Percentiles rank a stretch among this genome's conserved stretches.
These are phyloP conservation scores for Lacerta agilis DNA, from an alignment of 2,797 vertebrate species.

Conservation along the genomic window DNA sequence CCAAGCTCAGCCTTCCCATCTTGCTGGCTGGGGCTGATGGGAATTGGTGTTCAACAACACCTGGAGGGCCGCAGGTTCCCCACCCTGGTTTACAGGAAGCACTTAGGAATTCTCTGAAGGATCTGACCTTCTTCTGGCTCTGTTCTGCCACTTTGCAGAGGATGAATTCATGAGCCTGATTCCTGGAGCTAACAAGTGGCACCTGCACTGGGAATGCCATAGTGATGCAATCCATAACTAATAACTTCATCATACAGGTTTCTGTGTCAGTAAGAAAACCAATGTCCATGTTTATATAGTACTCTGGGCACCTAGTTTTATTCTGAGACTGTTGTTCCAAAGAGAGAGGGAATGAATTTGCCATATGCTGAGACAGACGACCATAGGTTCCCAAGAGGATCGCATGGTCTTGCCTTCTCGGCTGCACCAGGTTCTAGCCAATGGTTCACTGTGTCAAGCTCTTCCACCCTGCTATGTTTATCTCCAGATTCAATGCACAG, in stretches of 20 bases:
- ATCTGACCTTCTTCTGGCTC: conserved; percentile 19
- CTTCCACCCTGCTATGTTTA: not conserved
- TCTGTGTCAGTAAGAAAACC: not conserved
- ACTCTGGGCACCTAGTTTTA: not conserved
- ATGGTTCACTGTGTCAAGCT: not conserved
- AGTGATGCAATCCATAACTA: not conserved
- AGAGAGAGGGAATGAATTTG: not conserved
- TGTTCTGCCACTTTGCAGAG: conserved; percentile 37
- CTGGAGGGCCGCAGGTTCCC: too few relatives aligned
- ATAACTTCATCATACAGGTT: not conserved
- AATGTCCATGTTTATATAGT: not conserved
- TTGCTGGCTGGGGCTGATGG: too few relatives aligned
- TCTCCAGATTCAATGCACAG: not conserved
- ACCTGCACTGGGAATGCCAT: not conserved
- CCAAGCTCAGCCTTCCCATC: too few relatives aligned
- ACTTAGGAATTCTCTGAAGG: not conserved
- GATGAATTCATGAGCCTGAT: not conserved
- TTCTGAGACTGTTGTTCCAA: not conserved
- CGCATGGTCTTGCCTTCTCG: not conserved
- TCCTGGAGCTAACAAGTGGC: accelerated
- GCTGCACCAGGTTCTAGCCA: accelerated
- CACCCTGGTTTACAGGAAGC: not conserved
- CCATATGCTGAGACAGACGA: not conserved
- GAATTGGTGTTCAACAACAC: too few relatives aligned
- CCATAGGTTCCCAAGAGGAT: not conserved